Evolutionary conservation across 2,113 vertebrate species (phyloP).

Genomic region (Burhinus oedicnemus): DNA sequence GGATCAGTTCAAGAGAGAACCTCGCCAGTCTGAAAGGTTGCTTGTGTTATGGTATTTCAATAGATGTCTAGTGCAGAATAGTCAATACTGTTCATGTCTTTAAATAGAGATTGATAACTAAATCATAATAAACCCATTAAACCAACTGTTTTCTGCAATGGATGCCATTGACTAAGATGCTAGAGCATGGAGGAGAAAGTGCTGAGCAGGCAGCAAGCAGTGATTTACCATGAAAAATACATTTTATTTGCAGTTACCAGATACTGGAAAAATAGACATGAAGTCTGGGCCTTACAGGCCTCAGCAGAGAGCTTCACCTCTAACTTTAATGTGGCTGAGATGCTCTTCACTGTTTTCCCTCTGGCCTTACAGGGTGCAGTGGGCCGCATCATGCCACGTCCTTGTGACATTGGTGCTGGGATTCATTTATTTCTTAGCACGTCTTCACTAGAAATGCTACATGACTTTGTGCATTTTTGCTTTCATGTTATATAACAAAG

Average conservation of each 20-base stretch:
- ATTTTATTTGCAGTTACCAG: not conserved
- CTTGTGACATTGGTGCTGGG: not conserved
- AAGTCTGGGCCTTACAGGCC: not conserved
- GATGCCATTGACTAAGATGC: not conserved
- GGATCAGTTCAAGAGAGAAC: not conserved
- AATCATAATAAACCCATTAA: not conserved
- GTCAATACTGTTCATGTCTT: not conserved
- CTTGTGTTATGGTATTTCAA: not conserved
- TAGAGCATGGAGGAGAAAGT: not conserved
- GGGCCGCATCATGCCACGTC: fast-evolving
- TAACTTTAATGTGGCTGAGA: not conserved
- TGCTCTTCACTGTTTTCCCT: not conserved
- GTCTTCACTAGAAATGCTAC: not conserved
- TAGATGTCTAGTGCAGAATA: not conserved
- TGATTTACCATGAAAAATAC: not conserved
- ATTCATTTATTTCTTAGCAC: not conserved
- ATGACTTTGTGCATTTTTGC: not conserved
- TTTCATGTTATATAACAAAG: not conserved
- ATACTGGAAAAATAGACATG: not conserved
- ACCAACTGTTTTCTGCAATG: not conserved
- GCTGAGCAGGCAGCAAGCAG: not conserved
- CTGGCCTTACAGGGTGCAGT: not conserved
- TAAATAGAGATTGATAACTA: not conserved
- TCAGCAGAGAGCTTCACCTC: not conserved
- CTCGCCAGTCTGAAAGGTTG: not conserved